Conservation (phyloP, 2,888 invertebrate species). For the Catocala fraxini region DNA sequence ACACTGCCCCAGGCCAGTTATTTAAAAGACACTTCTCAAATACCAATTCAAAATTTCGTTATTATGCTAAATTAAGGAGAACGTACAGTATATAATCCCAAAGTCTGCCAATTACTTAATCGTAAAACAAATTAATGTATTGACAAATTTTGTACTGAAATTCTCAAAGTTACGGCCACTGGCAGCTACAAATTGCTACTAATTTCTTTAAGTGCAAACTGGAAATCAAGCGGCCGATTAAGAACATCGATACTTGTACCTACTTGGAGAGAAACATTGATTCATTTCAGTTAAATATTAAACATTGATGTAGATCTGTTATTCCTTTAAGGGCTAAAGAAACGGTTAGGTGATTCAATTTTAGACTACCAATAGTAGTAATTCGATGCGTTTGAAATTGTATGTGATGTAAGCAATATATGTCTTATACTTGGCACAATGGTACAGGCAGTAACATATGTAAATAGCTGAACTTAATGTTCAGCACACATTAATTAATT, state of each 20-base stretch:
- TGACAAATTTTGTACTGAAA: conserved; percentile 59
- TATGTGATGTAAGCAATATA: no score
- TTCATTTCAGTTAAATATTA: conserved; percentile 31
- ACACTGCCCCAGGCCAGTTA: background rate
- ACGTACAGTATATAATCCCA: conserved; percentile 41
- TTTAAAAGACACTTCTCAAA: conserved; percentile 2
- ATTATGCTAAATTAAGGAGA: conserved; percentile 43
- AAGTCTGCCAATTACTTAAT: conserved; percentile 53
- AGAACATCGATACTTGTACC: conserved; percentile 53
- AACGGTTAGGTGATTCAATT: no score
- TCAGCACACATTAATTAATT: no score
- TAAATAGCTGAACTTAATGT: no score
- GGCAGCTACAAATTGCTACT: conserved; percentile 64
- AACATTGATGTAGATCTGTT: no score
- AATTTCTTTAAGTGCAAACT: conserved; percentile 64
- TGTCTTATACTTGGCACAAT: no score
- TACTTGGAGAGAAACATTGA: conserved; percentile 36
- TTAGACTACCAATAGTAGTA: no score
- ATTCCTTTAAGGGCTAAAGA: no score
- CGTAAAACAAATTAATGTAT: conserved; percentile 60
- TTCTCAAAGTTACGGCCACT: conserved; percentile 60
- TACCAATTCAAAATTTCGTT: conserved; percentile 25
- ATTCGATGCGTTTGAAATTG: no score
- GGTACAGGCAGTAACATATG: no score
- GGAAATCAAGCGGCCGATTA: conserved; percentile 62